phyloP scores from a whole-genome alignment of 2,113 vertebrate genomes.

The Corythoichthys haematopterus region DNA sequence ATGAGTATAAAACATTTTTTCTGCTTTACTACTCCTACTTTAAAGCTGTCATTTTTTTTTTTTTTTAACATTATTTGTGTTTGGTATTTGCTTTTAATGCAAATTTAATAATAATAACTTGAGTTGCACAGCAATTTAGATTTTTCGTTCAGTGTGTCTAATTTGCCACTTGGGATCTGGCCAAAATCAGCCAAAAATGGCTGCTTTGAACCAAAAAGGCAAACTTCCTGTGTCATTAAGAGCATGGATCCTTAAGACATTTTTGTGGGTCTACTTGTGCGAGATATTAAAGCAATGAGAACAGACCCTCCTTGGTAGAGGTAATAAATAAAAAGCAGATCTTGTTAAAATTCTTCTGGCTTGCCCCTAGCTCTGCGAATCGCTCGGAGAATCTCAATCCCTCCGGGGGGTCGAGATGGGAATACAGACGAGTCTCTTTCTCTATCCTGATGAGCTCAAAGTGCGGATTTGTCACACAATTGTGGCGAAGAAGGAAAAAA shows the following conservation, averaged over 20 bases:
- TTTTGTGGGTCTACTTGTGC: background rate
- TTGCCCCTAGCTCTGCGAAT: background rate
- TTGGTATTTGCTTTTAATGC: no score
- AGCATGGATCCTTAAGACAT: background rate
- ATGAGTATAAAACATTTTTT: no score
- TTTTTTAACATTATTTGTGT: no score
- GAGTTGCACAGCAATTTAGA: no score
- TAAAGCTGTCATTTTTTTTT: no score
- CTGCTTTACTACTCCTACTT: no score
- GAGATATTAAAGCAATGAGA: background rate
- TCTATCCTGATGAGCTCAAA: slow-evolving; percentile 1
- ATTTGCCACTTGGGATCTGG: no score
- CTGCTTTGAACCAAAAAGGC: background rate
- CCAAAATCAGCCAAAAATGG: background rate
- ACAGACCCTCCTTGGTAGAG: background rate
- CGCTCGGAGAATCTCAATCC: slow-evolving; percentile 9
- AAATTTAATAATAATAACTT: no score
- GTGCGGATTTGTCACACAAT: slow-evolving; percentile 3
- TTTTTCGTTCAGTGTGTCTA: no score
- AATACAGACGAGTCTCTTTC: slow-evolving; percentile 5
- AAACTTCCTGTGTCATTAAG: background rate
- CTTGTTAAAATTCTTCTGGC: background rate
- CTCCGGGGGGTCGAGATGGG: background rate
- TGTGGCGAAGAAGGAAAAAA: background rate
- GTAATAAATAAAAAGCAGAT: slow-evolving; percentile 10